Evolutionary conservation across 2,797 vertebrate genomes (phyloP).

Genomic region (Artibeus jamaicensis): DNA sequence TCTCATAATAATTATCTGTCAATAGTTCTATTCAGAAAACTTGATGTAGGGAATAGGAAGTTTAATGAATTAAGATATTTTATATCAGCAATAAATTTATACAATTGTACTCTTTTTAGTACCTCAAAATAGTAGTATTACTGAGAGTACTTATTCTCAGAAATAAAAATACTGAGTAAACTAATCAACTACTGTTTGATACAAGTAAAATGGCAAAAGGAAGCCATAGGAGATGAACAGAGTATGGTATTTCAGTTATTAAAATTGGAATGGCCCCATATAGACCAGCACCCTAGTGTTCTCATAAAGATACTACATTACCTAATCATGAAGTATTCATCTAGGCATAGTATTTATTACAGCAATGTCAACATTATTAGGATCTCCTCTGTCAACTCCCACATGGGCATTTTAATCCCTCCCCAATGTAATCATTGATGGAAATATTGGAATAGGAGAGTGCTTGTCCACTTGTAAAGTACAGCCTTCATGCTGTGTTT

Average conservation of each 20-base stretch:
- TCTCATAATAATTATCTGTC: background rate
- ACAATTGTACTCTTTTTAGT: background rate
- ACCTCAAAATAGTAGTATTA: background rate
- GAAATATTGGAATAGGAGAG: background rate
- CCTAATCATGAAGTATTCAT: constrained; percentile 1
- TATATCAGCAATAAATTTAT: background rate
- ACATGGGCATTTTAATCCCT: background rate
- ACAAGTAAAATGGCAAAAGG: constrained; percentile 31
- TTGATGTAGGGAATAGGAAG: background rate
- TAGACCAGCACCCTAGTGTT: background rate
- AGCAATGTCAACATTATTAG: background rate
- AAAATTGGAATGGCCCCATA: constrained; percentile 6
- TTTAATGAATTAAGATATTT: background rate
- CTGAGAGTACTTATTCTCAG: background rate
- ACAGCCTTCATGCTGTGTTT: constrained; percentile 33
- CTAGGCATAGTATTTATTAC: background rate
- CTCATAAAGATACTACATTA: background rate
- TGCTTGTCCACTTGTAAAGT: background rate
- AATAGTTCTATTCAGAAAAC: background rate
- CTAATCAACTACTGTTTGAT: background rate
- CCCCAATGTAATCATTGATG: background rate
- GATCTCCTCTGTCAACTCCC: background rate
- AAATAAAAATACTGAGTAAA: background rate
- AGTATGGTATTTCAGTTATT: background rate
- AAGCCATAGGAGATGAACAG: background rate